Conservation (phyloP, 2,113 vertebrate species). For the Engraulis encrasicolus region DNA sequence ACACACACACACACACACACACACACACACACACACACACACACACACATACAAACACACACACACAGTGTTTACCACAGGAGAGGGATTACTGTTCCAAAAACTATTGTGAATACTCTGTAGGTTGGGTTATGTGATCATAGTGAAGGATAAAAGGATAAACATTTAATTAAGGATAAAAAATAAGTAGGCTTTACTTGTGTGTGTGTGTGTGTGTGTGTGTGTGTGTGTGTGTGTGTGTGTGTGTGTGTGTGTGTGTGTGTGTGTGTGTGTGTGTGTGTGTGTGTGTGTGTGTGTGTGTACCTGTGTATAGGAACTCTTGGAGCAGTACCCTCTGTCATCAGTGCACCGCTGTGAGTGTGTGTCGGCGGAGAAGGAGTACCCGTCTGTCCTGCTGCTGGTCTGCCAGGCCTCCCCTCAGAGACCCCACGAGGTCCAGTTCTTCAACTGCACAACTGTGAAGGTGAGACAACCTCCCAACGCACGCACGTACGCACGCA, state of each 20-base stretch:
- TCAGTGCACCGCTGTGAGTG: conserved; percentile 79
- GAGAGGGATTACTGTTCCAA: no score
- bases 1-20: no score
- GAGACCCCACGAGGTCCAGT: conserved; percentile 78
- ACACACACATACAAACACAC: no score
- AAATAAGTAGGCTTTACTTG: not conserved
- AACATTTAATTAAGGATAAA: no score
- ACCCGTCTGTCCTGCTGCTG: conserved; percentile 76
- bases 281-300: not conserved
- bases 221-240: not conserved
- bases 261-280: no score
- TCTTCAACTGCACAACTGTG: conserved; percentile 79
- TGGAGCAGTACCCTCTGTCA: conserved; percentile 76
- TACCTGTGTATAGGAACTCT: conserved; percentile 73
- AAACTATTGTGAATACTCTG: no score
- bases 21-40: no score
- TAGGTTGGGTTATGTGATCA: no score
- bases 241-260: no score
- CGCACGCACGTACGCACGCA: not conserved
- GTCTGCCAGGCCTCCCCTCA: conserved; percentile 76
- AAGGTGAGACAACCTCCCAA: conserved; percentile 72
- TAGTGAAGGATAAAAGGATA: no score
- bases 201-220: not conserved
- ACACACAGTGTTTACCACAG: no score
- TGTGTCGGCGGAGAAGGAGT: conserved; percentile 64